Conservation (phyloP, 2,888 invertebrate species). For the Drosophila longiperda region DNA sequence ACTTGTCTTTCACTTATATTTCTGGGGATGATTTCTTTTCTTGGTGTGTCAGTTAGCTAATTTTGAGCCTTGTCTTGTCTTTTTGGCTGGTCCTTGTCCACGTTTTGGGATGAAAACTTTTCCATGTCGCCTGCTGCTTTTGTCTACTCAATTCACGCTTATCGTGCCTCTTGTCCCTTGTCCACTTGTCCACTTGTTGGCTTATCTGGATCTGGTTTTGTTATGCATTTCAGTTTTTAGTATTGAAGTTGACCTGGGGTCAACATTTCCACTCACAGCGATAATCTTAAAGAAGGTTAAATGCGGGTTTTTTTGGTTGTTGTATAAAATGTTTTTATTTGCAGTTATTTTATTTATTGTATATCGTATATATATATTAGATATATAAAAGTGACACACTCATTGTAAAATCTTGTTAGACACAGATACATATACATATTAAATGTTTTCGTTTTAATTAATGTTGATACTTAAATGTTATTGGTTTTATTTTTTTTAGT, state of each 20-base stretch:
- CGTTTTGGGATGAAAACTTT: constrained; percentile 32
- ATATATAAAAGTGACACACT: constrained; percentile 79
- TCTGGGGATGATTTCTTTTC: constrained; percentile 46
- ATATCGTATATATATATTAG: constrained; percentile 66
- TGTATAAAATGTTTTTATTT: constrained; percentile 74
- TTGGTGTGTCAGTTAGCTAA: constrained; percentile 49
- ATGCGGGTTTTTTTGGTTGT: constrained; percentile 21
- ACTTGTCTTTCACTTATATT: constrained; percentile 46
- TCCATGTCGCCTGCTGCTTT: constrained; percentile 34
- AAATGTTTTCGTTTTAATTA: constrained; percentile 35
- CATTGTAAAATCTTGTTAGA: constrained; percentile 80
- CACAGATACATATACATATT: constrained; percentile 63
- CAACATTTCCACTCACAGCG: background rate
- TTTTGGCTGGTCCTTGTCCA: constrained; percentile 34
- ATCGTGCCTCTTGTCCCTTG: constrained; percentile 42
- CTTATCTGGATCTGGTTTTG: constrained; percentile 61
- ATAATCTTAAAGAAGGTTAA: constrained; percentile 30
- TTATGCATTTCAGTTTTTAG: constrained; percentile 35
- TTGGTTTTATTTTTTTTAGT: constrained; percentile 23
- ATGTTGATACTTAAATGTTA: constrained; percentile 41
- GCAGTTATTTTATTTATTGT: constrained; percentile 70
- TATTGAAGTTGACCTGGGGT: constrained; percentile 59
- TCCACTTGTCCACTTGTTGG: constrained; percentile 37
- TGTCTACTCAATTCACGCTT: constrained; percentile 24
- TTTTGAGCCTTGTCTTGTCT: constrained; percentile 36